Base-by-base conservation (phyloP, 1,140 invertebrate genomes). In the Centruroides sculpturatus region DNA sequence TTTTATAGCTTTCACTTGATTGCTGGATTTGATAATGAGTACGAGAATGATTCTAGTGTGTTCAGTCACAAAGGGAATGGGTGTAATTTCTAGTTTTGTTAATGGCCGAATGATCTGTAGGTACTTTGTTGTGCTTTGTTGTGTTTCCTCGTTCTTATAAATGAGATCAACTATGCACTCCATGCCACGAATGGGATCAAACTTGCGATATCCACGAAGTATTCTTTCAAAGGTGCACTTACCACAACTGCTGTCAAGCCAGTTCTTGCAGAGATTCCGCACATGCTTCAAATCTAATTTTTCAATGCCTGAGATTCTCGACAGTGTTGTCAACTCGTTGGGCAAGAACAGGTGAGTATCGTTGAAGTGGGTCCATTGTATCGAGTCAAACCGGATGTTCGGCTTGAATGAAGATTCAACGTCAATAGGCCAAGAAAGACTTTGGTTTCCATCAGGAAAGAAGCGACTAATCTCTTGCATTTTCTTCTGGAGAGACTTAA, bases 1-100 rank as follows among this genome's bases (percentile, higher is more conserved):
- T 7, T 77, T 74, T 12, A 80, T 66, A 8, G 79, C 78, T 9
- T 77, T 71, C 12, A 71, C 67, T 47, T 75, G 76, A 62, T 82
- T 79, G 3, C 70, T 67, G 23, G 75, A 74, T 64, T 78, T 74
- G 0, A 87, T 73, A 1, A 82, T 81, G 47, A 94, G 68, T 61
- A 94, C 71, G 58, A 94, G 75, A 66, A 84, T 82, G 3, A 95
- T 81, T 65, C 85, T 75, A 4, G 83, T 82, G 70, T 85, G 89
- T 78, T 95, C 92, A 0, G 88, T 95, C 3, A 94, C 89, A 73
- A 92, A 94, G 3, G 91, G 89, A 70, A 89, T 85, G 4, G 86
- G 82, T 8, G 93, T 78, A 50, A 93, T 81, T 74, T 94, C 87
- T 4, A 89, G 83, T 69, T 85, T 82, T 35, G 87, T 86, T 53